Evolutionary conservation across 30 jellyfish, hydroid and myxozoan species (phyloP), one percentile per base, ranked within the genome.

Genomic region (Mastigias papua): DNA sequence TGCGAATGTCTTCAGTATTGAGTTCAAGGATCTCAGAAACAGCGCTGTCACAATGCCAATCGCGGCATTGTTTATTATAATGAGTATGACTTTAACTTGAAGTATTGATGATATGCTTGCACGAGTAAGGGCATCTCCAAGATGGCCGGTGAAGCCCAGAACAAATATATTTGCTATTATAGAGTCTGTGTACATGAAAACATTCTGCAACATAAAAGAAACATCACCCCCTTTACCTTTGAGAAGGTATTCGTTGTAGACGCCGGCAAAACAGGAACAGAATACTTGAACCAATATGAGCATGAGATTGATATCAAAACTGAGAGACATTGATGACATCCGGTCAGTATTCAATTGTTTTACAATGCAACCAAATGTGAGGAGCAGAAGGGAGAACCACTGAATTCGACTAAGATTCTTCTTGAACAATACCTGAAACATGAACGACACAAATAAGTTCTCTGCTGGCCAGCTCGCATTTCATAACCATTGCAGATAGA

Each of bases 251-350:
- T 95, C 99, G 84, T 95, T 95, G 93, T 95, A 95, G 30, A 95
- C 99, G 34, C 99, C 99, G 50, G 99, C 99, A 81, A 95, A 90
- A 68, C 99, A 95, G 15, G 99, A 95, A 73, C 99, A 95, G 73
- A 95, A 91, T 37, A 95, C 97, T 74, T 95, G 99, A 22, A 95
- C 96, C 68, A 89, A 49, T 19, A 95, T 90, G 68, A 95, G 72
- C 29, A 82, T 91, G 11, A 95, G 94, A 74, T 92, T 90, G 48
- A 79, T 6, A 67, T 95, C 86, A 67, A 95, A 8, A 33, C 84
- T 80, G 29, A 95, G 48, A 6, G 91, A 76, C n/a, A 95, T 69
- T 2, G 88, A 3, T 23, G 93, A 54, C 7, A 77, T 72, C 61
- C 73, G 70, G 90, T 46, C 33, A 30, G 84, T 23, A 34, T 93